phyloP scores from a whole-genome alignment of 1,140 invertebrate species.

The Cydia strobilella region DNA sequence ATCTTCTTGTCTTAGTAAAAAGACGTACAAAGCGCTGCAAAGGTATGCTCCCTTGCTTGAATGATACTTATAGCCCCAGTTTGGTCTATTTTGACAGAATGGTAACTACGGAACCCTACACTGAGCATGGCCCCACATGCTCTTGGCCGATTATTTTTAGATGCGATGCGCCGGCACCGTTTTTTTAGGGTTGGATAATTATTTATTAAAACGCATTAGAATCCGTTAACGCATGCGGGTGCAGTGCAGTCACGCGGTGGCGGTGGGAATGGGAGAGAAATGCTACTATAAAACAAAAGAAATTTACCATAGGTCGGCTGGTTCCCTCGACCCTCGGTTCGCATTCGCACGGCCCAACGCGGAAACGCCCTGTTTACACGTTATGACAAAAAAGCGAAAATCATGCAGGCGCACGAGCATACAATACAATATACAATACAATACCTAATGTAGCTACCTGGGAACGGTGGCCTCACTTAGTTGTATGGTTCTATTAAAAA shows the following conservation, averaged over 20 bases:
- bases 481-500: slow-evolving; percentile 34
- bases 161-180: background rate
- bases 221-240: slow-evolving; percentile 17
- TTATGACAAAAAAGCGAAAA: slow-evolving; percentile 43
- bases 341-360: slow-evolving; percentile 65
- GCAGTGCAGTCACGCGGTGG: slow-evolving; percentile 11
- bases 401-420: slow-evolving; percentile 40
- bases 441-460: slow-evolving; percentile 33
- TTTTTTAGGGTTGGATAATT: background rate
- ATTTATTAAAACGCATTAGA: slow-evolving; percentile 14
- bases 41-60: no score
- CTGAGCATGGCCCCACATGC: no score
- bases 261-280: slow-evolving; percentile 42
- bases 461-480: slow-evolving; percentile 24
- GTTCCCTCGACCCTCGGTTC: slow-evolving; percentile 64
- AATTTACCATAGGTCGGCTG: slow-evolving; percentile 59
- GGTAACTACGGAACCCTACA: no score
- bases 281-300: slow-evolving; percentile 62
- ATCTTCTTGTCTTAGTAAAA: no score
- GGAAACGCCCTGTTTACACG: slow-evolving; percentile 56
- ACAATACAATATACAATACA: slow-evolving; percentile 38
- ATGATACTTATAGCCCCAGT: no score
- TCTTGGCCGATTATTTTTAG: no score
- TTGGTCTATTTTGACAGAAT: no score
- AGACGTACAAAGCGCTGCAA: no score